Evolutionary conservation across 2,113 vertebrate species (phyloP).

Genomic region (Pseudolaguvia tuberculata): DNA sequence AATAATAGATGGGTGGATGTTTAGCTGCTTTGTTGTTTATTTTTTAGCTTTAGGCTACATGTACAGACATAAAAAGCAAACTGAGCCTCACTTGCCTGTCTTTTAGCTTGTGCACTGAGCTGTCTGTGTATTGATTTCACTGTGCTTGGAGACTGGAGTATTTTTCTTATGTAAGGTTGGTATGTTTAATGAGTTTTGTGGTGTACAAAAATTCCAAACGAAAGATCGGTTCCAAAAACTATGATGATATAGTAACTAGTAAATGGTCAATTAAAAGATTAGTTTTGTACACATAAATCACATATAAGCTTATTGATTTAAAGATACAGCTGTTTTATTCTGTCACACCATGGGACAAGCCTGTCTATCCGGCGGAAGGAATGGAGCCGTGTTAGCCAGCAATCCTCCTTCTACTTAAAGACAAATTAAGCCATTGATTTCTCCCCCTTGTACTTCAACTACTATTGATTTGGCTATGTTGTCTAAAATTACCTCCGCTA

Average conservation of each 20-base stretch:
- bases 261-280: background rate
- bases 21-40: background rate
- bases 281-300: background rate
- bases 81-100: background rate
- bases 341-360: background rate
- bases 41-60: background rate
- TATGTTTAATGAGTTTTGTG: background rate
- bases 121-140: conserved; percentile 17
- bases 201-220: background rate
- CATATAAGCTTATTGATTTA: background rate
- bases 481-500: conserved; percentile 45
- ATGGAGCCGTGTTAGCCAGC: conserved; percentile 15
- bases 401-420: conserved; percentile 37
- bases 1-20: background rate
- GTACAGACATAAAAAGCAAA: conserved; percentile 3
- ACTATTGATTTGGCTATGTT: conserved; percentile 48
- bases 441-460: conserved; percentile 45
- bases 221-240: background rate
- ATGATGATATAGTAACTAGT: background rate
- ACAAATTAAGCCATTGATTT: conserved; percentile 53
- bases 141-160: background rate
- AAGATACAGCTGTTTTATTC: background rate
- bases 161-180: conserved; percentile 1
- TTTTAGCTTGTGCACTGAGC: conserved; percentile 6
- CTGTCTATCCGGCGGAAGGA: background rate